Evolutionary conservation across 2,797 vertebrate genomes (phyloP), one percentile per base, ranked within the genome.

Genomic region (Ceyx erithaca): DNA sequence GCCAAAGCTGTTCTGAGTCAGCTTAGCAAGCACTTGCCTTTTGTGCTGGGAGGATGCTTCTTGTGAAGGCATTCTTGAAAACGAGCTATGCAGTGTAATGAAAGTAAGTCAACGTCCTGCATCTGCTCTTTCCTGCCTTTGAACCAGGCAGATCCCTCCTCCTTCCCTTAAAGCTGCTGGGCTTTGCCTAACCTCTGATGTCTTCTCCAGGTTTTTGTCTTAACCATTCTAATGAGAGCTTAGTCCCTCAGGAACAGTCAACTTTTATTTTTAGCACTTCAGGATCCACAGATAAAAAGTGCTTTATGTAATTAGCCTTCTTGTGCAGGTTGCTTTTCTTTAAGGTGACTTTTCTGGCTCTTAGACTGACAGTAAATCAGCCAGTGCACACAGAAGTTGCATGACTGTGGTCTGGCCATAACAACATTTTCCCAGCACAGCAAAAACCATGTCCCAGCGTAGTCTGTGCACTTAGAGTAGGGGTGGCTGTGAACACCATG

Each of bases 81-180:
- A 68, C 69, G 69, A 90, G 40, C 64, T 90, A 61, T 40, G 64
- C 40, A 37, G 48, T 12, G 28, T 69, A 89, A 75, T 91, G 89
- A 92, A 88, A 92, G 37, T 80, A 88, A 96, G 84, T 85, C 45
- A 77, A 83, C 5, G 1, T 80, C 87, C 68, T 3, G 7, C 89
- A 85, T 94, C 72, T 85, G 71, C 82, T 92, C 90, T 94, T 92
- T 93, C 88, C 80, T 95, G 91, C 85, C 91, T 96, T 96, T 96
- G 89, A 96, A 94, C 49, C 2, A 4, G 57, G 35, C 51, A 88
- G 66, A 88, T 87, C 85, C 83, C 90, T 93, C 78, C 92, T 92
- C 77, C 77, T 93, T 93, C 92, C 81, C 93, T 94, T 87, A 88
- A 89, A 85, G 75, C 90, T 87, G 23, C 81, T 75, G 83, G 78